Conservation (phyloP, 2,888 invertebrate species). For the Gibbula magus region DNA sequence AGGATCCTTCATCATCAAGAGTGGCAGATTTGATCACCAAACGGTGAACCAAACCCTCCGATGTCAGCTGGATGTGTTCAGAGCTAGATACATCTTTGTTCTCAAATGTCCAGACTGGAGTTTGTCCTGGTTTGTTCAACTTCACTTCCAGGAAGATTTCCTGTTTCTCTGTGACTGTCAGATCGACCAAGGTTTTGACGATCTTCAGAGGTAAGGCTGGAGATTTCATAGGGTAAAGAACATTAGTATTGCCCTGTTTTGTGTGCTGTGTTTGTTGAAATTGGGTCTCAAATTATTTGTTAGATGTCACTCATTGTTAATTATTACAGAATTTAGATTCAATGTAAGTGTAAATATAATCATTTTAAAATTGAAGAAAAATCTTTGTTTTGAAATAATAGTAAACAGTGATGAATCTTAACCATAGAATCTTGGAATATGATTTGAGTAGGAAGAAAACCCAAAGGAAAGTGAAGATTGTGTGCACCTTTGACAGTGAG, state of each 20-base stretch:
- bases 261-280: too few species aligned
- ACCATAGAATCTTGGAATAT: too few species aligned
- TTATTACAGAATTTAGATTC: too few species aligned
- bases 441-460: too few species aligned
- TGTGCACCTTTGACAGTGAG: constrained; percentile 61
- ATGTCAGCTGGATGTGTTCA: constrained; percentile 60
- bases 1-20: constrained; percentile 72
- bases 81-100: constrained; percentile 59
- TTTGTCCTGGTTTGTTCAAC: constrained; percentile 66
- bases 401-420: too few species aligned
- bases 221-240: neutral
- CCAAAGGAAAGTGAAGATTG: neutral
- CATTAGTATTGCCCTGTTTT: too few species aligned
- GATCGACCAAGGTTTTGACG: constrained; percentile 64
- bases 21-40: constrained; percentile 66
- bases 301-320: too few species aligned
- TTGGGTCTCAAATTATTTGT: too few species aligned
- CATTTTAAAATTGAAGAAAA: too few species aligned
- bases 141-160: constrained; percentile 67
- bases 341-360: too few species aligned
- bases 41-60: constrained; percentile 63
- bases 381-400: too few species aligned
- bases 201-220: constrained; percentile 61
- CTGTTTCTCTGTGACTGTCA: constrained; percentile 63
- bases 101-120: constrained; percentile 73